Evolutionary conservation across 2,888 invertebrate species (phyloP).

Genomic region (Nipponacmea schrenckii): DNA sequence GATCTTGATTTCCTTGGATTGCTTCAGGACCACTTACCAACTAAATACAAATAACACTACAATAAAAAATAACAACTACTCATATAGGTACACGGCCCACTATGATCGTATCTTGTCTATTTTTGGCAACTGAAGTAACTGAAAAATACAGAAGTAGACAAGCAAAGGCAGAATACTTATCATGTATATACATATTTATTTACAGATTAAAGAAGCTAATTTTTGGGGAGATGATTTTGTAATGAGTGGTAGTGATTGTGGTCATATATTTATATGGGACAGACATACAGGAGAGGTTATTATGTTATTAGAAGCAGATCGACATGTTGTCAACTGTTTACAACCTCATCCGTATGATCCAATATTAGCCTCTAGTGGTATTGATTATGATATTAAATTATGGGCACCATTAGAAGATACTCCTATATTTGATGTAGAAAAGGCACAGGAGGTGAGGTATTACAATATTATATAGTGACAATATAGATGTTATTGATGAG

Average conservation of each 20-base stretch:
- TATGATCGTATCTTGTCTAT: too few species aligned
- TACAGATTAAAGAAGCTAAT: conserved; percentile 85
- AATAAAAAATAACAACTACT: too few species aligned
- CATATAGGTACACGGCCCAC: too few species aligned
- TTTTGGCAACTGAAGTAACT: too few species aligned
- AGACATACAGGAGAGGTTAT: conserved; percentile 77
- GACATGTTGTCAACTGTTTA: conserved; percentile 83
- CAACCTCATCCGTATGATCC: conserved; percentile 82
- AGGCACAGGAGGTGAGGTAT: conserved; percentile 72
- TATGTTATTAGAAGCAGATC: conserved; percentile 82
- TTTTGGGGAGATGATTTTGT: conserved; percentile 86
- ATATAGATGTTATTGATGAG: not conserved
- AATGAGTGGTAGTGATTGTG: conserved; percentile 90
- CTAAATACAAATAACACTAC: too few species aligned
- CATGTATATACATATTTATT: conserved; percentile 33
- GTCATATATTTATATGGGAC: conserved; percentile 87
- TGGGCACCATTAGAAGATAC: conserved; percentile 80
- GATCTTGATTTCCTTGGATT: too few species aligned
- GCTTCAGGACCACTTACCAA: too few species aligned
- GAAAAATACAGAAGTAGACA: too few species aligned
- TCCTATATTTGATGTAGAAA: conserved; percentile 74
- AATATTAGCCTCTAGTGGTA: conserved; percentile 83
- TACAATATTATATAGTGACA: not conserved
- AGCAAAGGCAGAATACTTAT: too few species aligned
- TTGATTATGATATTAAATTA: conserved; percentile 86